A percentile compares a stretch with the other conserved stretches of the same genome.
These are phyloP conservation scores for Clavelina lepadiformis DNA, from an alignment of 23 tunicate genomes.

Conservation along the genomic window DNA sequence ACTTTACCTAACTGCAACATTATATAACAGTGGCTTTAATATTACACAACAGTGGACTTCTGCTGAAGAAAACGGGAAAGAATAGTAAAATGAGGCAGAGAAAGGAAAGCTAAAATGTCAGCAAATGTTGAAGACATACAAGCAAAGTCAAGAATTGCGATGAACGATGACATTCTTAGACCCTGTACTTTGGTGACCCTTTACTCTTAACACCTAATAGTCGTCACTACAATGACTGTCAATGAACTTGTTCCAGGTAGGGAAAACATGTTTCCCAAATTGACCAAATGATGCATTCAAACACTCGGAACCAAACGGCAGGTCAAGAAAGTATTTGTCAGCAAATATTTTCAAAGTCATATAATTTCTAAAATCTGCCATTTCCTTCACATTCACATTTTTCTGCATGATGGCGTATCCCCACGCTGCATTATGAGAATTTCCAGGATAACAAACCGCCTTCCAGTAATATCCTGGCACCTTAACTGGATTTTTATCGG, in stretches of 20 bases:
- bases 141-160: no score
- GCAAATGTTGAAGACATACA: no score
- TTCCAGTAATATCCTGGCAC: slow-evolving; percentile 97
- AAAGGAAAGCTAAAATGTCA: no score
- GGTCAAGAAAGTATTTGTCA: slow-evolving; percentile 37
- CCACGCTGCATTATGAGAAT: slow-evolving; percentile 45
- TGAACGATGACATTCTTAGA: no score
- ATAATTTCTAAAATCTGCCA: slow-evolving; percentile 18
- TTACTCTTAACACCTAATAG: not conserved
- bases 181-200: no score
- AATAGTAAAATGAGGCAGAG: no score
- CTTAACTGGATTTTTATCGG: slow-evolving; percentile 58
- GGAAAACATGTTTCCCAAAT: slow-evolving; percentile 15
- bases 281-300: slow-evolving; percentile 75
- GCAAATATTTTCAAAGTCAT: slow-evolving; percentile 52
- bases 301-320: slow-evolving; percentile 64
- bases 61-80: no score
- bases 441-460: slow-evolving; percentile 96
- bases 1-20: no score
- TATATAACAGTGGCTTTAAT: no score
- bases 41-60: no score
- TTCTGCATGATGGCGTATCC: slow-evolving; percentile 61
- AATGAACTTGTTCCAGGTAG: slow-evolving; percentile 31
- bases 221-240: slow-evolving; percentile 10
- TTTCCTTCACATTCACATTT: slow-evolving; percentile 22